These are phyloP conservation scores for Congeria kusceri DNA, from an alignment of 2,888 invertebrate species.

Conservation along the genomic window DNA sequence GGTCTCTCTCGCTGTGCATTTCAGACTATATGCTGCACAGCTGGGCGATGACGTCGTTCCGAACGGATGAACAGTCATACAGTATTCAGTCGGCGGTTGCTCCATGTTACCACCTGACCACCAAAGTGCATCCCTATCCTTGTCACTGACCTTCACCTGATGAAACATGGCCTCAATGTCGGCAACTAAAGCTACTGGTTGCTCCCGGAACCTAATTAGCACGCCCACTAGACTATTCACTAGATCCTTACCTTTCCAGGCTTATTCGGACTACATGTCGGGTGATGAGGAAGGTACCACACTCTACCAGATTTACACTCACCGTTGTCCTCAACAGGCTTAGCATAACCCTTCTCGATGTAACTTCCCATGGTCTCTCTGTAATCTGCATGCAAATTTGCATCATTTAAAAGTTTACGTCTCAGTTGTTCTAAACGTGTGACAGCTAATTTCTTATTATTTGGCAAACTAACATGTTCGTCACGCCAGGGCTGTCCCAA, in stretches of 20 bases:
- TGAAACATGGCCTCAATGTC: slow-evolving; percentile 61
- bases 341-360: slow-evolving; percentile 47
- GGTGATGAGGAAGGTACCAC: slow-evolving; percentile 48
- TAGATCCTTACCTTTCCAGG: slow-evolving; percentile 32
- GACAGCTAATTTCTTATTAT: slow-evolving; percentile 26
- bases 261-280: slow-evolving; percentile 33
- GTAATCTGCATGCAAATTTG: slow-evolving; percentile 20
- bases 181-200: slow-evolving; percentile 39
- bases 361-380: slow-evolving; percentile 27
- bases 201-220: slow-evolving; percentile 52
- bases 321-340: slow-evolving; percentile 7
- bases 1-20: slow-evolving; percentile 17
- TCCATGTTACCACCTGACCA: slow-evolving; percentile 27
- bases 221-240: slow-evolving; percentile 58
- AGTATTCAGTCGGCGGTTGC: slow-evolving; percentile 1
- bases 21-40: too few relatives aligned
- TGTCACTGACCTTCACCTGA: slow-evolving; percentile 43
- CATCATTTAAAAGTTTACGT: slow-evolving; percentile 26
- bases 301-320: background rate
- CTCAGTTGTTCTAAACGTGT: slow-evolving; percentile 32
- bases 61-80: slow-evolving; percentile 39
- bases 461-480: slow-evolving; percentile 23
- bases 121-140: slow-evolving; percentile 41
- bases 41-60: slow-evolving; percentile 43
- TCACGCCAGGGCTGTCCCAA: slow-evolving; percentile 27